A percentile compares a stretch with the other conserved stretches of the same genome.
These are phyloP conservation scores for Osedax frankpressi DNA, from an alignment of 2,888 invertebrate species.

Conservation along the genomic window DNA sequence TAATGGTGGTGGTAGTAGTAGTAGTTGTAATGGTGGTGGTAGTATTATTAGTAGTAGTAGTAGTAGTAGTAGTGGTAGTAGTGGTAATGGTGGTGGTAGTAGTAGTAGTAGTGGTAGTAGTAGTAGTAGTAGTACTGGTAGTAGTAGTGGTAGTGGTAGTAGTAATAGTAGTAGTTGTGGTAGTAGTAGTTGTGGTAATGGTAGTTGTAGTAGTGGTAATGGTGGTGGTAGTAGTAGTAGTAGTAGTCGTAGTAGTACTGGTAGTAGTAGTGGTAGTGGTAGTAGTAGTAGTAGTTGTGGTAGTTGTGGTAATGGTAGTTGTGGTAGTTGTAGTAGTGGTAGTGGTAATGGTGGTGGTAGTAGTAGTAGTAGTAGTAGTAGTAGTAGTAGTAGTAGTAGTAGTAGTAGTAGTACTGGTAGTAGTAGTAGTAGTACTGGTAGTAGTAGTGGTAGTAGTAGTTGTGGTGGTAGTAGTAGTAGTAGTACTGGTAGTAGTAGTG, in stretches of 20 bases:
- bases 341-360: conserved; percentile 14
- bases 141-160: neutral
- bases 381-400: conserved; percentile 17
- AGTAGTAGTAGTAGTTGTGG: neutral
- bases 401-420: conserved; percentile 23
- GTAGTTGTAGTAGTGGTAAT: neutral
- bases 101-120: neutral
- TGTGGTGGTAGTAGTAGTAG: conserved; percentile 18
- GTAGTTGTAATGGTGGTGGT: conserved; percentile 21
- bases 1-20: conserved; percentile 22
- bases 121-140: neutral
- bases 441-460: conserved; percentile 23
- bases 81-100: neutral
- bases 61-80: conserved; percentile 20
- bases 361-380: conserved; percentile 18
- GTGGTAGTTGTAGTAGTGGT: conserved; percentile 16
- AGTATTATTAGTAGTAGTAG: conserved; percentile 19
- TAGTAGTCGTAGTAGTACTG: neutral
- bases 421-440: conserved; percentile 24
- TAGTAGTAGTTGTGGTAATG: neutral
- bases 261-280: neutral
- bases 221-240: neutral
- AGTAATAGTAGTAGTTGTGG: neutral
- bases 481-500: conserved; percentile 12
- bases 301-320: conserved; percentile 9